phyloP scores from a whole-genome alignment of 2,113 vertebrate species.

The Onychorhynchus coronatus region DNA sequence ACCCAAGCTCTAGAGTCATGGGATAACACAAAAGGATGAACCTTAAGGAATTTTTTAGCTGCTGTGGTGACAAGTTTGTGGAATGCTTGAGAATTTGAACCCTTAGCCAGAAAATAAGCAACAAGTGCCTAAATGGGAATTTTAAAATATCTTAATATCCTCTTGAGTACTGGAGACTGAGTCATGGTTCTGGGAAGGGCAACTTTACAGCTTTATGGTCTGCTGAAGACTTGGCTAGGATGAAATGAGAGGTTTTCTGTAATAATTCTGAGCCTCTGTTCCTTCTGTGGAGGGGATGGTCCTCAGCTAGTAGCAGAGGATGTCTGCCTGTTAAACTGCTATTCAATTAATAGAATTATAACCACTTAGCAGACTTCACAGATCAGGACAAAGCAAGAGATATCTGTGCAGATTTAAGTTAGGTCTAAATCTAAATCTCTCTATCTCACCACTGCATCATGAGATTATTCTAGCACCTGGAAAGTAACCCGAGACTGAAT shows the following conservation, averaged over 20 bases:
- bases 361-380: background rate
- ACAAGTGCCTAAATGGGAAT: background rate
- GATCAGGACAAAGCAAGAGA: background rate
- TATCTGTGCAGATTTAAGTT: background rate
- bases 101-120: conserved; percentile 1
- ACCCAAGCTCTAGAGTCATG: background rate
- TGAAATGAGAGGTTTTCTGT: background rate
- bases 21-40: background rate
- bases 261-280: background rate
- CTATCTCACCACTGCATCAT: background rate
- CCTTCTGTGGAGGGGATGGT: background rate
- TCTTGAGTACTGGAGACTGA: background rate
- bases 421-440: background rate
- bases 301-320: background rate
- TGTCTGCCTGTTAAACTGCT: background rate
- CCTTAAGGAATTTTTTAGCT: background rate
- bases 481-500: background rate
- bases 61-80: background rate
- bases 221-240: background rate
- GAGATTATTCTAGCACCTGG: background rate
- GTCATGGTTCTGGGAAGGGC: conserved; percentile 31
- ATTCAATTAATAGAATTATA: background rate
- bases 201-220: background rate
- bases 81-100: conserved; percentile 5
- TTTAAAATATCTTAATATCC: background rate